phyloP scores from a whole-genome alignment of 1,140 invertebrate species.

The Drosophila suzukii region DNA sequence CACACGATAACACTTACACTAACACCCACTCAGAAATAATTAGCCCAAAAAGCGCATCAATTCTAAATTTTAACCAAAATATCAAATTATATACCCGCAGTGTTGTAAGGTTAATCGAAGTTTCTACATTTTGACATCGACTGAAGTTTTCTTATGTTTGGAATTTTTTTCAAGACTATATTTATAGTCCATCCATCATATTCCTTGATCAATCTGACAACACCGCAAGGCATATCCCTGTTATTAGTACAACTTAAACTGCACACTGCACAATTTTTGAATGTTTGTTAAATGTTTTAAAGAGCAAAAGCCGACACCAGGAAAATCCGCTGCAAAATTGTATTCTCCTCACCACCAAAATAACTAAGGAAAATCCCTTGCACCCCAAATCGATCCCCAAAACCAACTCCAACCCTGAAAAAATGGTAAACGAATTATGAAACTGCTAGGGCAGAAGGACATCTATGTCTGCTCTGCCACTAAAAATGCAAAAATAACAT shows the following conservation, averaged over 20 bases:
- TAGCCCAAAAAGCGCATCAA: slow-evolving; percentile 50
- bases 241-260: slow-evolving; percentile 83
- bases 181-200: neutral
- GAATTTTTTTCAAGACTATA: neutral
- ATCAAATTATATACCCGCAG: slow-evolving; percentile 39
- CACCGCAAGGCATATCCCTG: slow-evolving; percentile 45
- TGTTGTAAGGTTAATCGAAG: slow-evolving; percentile 5
- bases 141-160: neutral
- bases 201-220: slow-evolving; percentile 2
- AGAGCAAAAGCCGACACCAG: slow-evolving; percentile 43
- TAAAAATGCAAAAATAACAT: slow-evolving; percentile 67
- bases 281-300: slow-evolving; percentile 80
- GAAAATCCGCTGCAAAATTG: slow-evolving; percentile 74
- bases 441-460: slow-evolving; percentile 54
- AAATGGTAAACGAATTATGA: slow-evolving; percentile 84
- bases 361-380: slow-evolving; percentile 22
- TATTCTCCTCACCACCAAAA: slow-evolving; percentile 51
- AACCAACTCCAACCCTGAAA: slow-evolving; percentile 13
- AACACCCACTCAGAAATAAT: slow-evolving; percentile 55
- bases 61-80: slow-evolving; percentile 38
- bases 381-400: slow-evolving; percentile 4
- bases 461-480: slow-evolving; percentile 69
- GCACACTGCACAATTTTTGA: slow-evolving; percentile 80
- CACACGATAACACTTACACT: slow-evolving; percentile 17
- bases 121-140: too few relatives aligned